Conservation (phyloP, 2,113 vertebrate genomes). For the Ochotona curzoniae region DNA sequence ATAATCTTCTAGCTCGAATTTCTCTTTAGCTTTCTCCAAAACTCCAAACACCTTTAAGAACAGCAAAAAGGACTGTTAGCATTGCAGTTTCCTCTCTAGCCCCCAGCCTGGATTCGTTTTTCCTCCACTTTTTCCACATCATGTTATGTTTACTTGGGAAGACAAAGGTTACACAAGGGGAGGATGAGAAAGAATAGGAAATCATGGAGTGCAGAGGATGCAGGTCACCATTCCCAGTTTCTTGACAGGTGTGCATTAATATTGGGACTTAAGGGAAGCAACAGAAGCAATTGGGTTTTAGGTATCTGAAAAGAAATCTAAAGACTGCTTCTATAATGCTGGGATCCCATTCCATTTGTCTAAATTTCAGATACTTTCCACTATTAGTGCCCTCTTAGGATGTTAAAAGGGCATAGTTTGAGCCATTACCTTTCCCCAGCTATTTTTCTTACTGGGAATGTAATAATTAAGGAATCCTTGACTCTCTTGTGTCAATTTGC, state of each 20-base stretch:
- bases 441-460: conserved; percentile 93
- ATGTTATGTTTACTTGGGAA: not conserved
- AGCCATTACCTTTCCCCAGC: conserved; percentile 94
- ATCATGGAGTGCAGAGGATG: not conserved
- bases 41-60: conserved; percentile 92
- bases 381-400: not conserved
- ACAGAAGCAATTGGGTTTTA: not conserved
- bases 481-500: conserved; percentile 94
- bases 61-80: not conserved
- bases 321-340: not conserved
- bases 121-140: not conserved
- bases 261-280: not conserved
- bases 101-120: not conserved
- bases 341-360: not conserved
- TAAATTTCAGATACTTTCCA: not conserved
- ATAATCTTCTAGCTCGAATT: conserved; percentile 94
- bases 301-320: not conserved
- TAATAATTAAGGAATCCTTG: conserved; percentile 96
- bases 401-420: not conserved
- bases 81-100: not conserved
- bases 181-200: not conserved
- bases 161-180: not conserved
- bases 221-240: not conserved
- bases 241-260: not conserved
- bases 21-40: conserved; percentile 94